Base-by-base conservation (phyloP, 2,888 invertebrate genomes). In the Caenorhabditis becei region DNA sequence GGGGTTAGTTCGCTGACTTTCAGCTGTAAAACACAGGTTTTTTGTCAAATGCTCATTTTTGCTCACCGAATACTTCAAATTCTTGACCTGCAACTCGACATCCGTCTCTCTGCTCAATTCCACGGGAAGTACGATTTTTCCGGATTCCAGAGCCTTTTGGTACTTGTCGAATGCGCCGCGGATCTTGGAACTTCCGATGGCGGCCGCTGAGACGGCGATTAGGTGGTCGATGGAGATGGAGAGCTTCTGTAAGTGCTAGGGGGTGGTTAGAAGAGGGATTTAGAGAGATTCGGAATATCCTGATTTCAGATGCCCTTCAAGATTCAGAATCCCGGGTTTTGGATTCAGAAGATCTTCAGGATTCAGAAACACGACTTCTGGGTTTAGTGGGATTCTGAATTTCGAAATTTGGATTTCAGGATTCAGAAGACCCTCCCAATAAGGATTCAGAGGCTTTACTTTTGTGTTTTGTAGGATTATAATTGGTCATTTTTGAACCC, bases 121-220 rank as follows among this genome's bases (percentile, higher is more conserved):
- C 14, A 71, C 49, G 4, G 79, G 79, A 1, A 74, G 62, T 1
- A 72, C 32, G 20, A 79, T 79, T 41, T 79, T 72, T 26, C 79
- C 79, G 11, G 61, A n/a, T 51, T 53, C 35, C 37, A 79, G 47
- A 7, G 54, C 28, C 11, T 32, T 26, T 37, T 72, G 37, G 41
- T 72, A 79, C 14, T 28, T 62, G 16, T 72, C 67, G 28, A 79
- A 72, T 11, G n/a, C 11, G 20, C 58, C n/a, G 0, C 62, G 47
- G n/a, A 79, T 74, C 14, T 63, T 72, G 11, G 53, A 54, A 10
- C 47, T 44, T 18, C 72, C 79, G 14, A 79, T 79, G 11, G 63
- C 72, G 5, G 72, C 79, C 0, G 67, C 67, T 24, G 62, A 54
- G 23, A 79, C 32, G 14, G 79, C 79, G n/a, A 79, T 66, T 1